Percentiles rank a stretch among this genome's conserved stretches.
Conservation (phyloP, 2,888 invertebrate species). For the Dilophus febrilis region DNA sequence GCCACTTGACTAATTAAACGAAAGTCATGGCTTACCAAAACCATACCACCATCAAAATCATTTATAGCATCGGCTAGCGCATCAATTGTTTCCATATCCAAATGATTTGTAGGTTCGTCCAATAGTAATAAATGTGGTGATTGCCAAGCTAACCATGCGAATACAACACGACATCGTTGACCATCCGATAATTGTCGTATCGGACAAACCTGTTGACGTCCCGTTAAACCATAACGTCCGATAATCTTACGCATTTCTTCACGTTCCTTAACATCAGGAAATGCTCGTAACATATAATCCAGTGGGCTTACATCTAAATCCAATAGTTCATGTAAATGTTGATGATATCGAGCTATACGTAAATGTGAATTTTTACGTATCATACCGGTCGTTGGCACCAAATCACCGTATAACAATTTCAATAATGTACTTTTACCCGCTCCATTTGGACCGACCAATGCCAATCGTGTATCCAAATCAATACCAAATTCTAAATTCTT, state of each 20-base stretch:
- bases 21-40: constrained; percentile 99
- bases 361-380: constrained; percentile 96
- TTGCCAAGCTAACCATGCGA: constrained; percentile 97
- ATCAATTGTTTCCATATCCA: constrained; percentile 97
- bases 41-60: constrained; percentile 96
- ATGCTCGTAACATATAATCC: constrained; percentile 96
- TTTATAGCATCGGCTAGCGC: constrained; percentile 94
- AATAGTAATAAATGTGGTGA: constrained; percentile 81
- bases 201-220: constrained; percentile 70
- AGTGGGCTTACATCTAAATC: constrained; percentile 89
- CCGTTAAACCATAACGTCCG: constrained; percentile 93
- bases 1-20: constrained; percentile 97
- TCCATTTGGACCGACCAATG: constrained; percentile 94
- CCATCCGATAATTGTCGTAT: constrained; percentile 71
- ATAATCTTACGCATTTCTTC: constrained; percentile 99
- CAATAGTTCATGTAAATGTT: constrained; percentile 91
- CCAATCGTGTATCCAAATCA: constrained; percentile 89
- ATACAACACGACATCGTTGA: constrained; percentile 94
- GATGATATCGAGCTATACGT: constrained; percentile 94
- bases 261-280: constrained; percentile 91
- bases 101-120: constrained; percentile 78
- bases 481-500: constrained; percentile 97
- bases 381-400: constrained; percentile 89
- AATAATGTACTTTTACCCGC: constrained; percentile 97
- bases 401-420: constrained; percentile 88